A percentile compares a stretch with the other conserved stretches of the same genome.
Evolutionary conservation across 2,797 vertebrate species (phyloP).

Genomic region (Lerista edwardsae): DNA sequence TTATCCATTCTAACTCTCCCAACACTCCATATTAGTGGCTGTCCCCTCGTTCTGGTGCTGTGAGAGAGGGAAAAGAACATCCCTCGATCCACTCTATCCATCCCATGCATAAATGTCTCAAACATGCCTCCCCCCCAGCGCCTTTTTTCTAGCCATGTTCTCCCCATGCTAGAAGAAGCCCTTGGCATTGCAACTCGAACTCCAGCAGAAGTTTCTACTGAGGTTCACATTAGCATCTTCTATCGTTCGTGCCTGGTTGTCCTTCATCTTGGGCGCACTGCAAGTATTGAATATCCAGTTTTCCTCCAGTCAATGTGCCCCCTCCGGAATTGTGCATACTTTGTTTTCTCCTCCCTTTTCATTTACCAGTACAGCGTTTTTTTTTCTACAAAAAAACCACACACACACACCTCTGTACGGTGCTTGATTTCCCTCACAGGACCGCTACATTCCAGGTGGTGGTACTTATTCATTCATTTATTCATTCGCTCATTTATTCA

Average conservation of each 20-base stretch:
- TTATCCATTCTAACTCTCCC: too few relatives aligned
- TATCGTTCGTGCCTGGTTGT: background rate
- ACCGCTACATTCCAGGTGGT: background rate
- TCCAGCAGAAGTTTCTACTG: background rate
- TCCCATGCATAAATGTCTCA: too few relatives aligned
- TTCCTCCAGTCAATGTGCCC: background rate
- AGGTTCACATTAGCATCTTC: too few relatives aligned
- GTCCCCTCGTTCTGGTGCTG: too few relatives aligned
- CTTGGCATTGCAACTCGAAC: too few relatives aligned
- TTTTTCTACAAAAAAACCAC: too few relatives aligned
- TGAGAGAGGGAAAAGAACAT: too few relatives aligned
- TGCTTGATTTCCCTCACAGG: background rate
- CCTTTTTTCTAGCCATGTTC: too few relatives aligned
- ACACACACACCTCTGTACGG: background rate
- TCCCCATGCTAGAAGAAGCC: background rate
- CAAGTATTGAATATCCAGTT: background rate
- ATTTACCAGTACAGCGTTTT: background rate
- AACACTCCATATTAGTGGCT: too few relatives aligned
- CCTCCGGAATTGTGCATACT: too few relatives aligned
- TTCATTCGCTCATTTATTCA: slow-evolving; percentile 15
- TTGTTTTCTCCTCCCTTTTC: background rate
- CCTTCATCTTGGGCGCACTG: background rate
- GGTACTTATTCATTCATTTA: slow-evolving; percentile 7
- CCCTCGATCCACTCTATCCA: too few relatives aligned
- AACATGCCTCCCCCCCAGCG: too few relatives aligned